Percentiles rank a stretch among this genome's conserved stretches.
Evolutionary conservation across 2,888 invertebrate species (phyloP).

Genomic region (Exephanes ischioxanthus): DNA sequence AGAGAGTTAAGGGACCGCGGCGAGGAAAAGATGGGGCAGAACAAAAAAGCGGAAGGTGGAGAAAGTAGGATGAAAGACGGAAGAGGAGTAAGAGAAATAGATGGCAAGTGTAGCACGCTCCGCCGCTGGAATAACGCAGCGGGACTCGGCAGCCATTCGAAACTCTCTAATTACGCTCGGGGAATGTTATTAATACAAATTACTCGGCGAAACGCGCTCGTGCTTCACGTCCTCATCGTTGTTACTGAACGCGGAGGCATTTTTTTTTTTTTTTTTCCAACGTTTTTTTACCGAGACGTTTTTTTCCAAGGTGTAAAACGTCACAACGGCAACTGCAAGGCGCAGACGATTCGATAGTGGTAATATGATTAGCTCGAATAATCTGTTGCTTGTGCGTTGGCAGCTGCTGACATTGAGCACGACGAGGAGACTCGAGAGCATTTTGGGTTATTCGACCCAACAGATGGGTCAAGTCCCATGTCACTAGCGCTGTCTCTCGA

Average conservation of each 20-base stretch:
- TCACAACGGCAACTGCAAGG: neutral
- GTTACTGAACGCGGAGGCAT: neutral
- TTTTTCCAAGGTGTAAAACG: neutral
- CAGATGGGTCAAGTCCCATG: neutral
- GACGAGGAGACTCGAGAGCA: neutral
- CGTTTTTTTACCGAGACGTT: neutral
- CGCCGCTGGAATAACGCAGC: neutral
- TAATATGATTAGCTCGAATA: neutral
- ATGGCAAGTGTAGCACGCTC: slow-evolving; percentile 8
- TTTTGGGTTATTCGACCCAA: neutral
- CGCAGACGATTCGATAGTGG: neutral
- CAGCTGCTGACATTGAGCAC: neutral
- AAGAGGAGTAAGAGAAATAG: slow-evolving; percentile 27
- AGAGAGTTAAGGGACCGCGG: slow-evolving; percentile 29
- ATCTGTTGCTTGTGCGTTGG: neutral
- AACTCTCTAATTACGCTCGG: slow-evolving; percentile 54
- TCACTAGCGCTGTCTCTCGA: neutral
- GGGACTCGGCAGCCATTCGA: slow-evolving; percentile 18
- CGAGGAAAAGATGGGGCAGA: slow-evolving; percentile 11
- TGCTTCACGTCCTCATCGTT: neutral
- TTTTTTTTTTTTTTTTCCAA: neutral
- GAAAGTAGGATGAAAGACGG: slow-evolving; percentile 23
- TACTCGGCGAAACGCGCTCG: slow-evolving; percentile 5
- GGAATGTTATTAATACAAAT: slow-evolving; percentile 53
- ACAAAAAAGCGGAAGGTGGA: neutral